Conservation (phyloP, 2,797 vertebrate species). For the Enteromius treurensis region DNA sequence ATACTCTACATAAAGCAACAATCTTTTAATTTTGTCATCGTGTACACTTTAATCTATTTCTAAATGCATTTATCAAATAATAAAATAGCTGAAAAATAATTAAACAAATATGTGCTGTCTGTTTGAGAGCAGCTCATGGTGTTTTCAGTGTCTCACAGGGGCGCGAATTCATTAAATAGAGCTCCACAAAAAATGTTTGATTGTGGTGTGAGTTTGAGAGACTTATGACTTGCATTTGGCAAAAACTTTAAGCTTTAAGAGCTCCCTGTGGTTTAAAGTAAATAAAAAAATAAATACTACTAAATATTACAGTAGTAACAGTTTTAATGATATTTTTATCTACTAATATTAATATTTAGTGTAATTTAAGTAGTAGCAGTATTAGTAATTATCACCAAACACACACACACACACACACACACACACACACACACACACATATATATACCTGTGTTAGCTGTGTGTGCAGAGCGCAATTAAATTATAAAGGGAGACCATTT, state of each 20-base stretch:
- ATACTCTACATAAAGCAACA: neutral
- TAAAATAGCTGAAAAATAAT: neutral
- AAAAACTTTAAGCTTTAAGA: neutral
- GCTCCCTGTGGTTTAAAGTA: neutral
- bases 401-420: too few species aligned
- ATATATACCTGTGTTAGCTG: neutral
- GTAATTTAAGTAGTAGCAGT: too few species aligned
- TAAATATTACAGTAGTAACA: neutral
- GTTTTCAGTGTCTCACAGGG: neutral
- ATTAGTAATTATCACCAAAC: too few species aligned
- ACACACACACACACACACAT: too few species aligned
- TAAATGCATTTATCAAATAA: neutral
- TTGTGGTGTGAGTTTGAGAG: neutral
- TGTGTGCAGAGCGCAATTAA: neutral
- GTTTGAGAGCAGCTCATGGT: neutral
- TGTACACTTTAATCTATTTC: neutral
- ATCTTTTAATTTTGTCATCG: neutral
- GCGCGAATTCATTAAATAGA: neutral
- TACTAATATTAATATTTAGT: too few species aligned
- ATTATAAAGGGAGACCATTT: conserved; percentile 10
- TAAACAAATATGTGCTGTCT: neutral
- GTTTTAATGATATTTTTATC: too few species aligned
- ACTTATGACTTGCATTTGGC: neutral
- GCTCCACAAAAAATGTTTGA: neutral
- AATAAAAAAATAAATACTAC: too few species aligned